A percentile compares a stretch with the other conserved stretches of the same genome.
phyloP scores from a whole-genome alignment of 2,797 vertebrate genomes.

The Danionella dracula region DNA sequence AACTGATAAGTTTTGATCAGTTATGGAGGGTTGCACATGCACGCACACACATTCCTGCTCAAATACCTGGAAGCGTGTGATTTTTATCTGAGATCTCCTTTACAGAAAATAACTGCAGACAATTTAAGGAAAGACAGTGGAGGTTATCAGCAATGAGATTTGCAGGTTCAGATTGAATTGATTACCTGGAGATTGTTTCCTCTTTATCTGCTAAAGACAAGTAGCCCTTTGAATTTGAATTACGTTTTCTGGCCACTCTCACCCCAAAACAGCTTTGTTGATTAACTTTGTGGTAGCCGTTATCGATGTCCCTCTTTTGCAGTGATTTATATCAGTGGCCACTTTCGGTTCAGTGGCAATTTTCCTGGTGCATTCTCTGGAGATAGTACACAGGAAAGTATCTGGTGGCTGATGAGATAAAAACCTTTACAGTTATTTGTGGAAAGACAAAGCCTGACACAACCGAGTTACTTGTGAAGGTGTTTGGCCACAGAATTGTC shows the following conservation, averaged over 20 bases:
- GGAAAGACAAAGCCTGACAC: constrained; percentile 32
- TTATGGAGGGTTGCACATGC: too few species aligned
- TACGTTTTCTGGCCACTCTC: constrained; percentile 39
- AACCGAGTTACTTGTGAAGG: constrained; percentile 12
- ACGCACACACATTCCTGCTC: too few species aligned
- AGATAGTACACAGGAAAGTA: constrained; percentile 41
- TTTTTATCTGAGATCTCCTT: too few species aligned
- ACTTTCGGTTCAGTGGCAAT: constrained; percentile 48
- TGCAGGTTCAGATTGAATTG: constrained; percentile 42
- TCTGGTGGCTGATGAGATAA: constrained; percentile 46
- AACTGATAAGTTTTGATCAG: too few species aligned
- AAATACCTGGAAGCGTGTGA: too few species aligned
- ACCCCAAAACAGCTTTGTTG: constrained; percentile 32
- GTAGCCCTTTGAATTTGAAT: constrained; percentile 48
- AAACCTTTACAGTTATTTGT: constrained; percentile 39
- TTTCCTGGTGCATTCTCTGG: constrained; percentile 45
- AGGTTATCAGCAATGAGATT: constrained; percentile 43
- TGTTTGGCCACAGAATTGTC: constrained; percentile 30
- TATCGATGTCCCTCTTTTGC: constrained; percentile 49
- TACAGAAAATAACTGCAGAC: constrained; percentile 31
- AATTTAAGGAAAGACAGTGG: constrained; percentile 23
- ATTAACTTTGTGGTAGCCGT: constrained; percentile 53
- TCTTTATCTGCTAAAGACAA: constrained; percentile 41
- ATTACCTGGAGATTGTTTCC: constrained; percentile 29
- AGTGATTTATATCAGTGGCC: constrained; percentile 56